phyloP scores from a whole-genome alignment of 1,140 invertebrate genomes.

The Bombus soroeensis region DNA sequence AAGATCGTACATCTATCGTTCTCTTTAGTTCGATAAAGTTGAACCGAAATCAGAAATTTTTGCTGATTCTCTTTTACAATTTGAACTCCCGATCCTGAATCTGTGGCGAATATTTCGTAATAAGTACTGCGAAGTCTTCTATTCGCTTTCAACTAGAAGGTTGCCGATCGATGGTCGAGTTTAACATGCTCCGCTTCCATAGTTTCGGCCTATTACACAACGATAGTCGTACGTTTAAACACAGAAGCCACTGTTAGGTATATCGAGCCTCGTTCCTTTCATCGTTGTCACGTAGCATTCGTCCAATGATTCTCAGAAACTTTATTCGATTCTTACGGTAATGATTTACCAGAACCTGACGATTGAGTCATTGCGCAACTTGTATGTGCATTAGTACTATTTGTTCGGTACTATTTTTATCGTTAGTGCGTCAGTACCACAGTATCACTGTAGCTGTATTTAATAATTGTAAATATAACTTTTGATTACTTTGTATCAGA shows the following conservation, averaged over 20 bases:
- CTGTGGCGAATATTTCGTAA: neutral
- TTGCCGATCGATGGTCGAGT: conserved; percentile 49
- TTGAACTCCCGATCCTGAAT: neutral
- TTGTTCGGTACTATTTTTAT: neutral
- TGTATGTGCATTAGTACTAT: neutral
- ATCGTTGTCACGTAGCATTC: neutral
- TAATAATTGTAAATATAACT: neutral
- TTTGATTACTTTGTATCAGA: too few relatives aligned
- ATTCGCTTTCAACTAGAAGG: conserved; percentile 7
- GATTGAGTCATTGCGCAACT: neutral
- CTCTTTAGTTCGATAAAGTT: neutral
- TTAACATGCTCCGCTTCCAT: conserved; percentile 51
- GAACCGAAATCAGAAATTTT: neutral
- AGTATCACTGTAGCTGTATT: neutral
- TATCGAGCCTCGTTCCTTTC: conserved; percentile 2
- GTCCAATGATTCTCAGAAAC: neutral
- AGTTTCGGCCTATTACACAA: conserved; percentile 57
- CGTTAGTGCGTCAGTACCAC: neutral
- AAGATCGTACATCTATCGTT: neutral
- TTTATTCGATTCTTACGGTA: neutral
- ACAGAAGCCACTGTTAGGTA: conserved; percentile 41
- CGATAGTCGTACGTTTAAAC: conserved; percentile 19
- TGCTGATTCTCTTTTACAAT: neutral
- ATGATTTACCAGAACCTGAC: neutral
- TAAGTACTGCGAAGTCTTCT: conserved; percentile 1